Evolutionary conservation across 1,140 invertebrate species (phyloP), one percentile per base, ranked within the genome.

Genomic region (Danaus melanippus): DNA sequence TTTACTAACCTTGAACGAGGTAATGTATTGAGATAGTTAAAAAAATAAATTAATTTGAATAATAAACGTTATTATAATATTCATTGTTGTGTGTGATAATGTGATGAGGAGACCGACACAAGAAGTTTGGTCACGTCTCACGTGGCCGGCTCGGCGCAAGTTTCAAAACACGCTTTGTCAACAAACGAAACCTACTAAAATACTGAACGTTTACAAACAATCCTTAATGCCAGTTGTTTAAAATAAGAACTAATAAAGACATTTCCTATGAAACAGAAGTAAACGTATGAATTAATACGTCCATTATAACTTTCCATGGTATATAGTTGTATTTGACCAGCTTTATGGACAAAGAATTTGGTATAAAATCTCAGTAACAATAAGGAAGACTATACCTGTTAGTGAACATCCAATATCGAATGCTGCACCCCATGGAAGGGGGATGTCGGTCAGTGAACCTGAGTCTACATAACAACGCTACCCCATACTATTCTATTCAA

Each of bases 341-440:
- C 12, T 0, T 32, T 15, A 15, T 10, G n/a, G 0, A 52, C 11
- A 52, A 32, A 44, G 10, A 47, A 47, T 12, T n/a, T 47, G 21
- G 4, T 47, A 10, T 8, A 8, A 46, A 46, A n/a, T 47, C 12
- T 47, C 9, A 17, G 10, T 17, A 15, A 21, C 21, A 47, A 15
- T 12, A 15, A 50, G 41, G 10, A 42, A 55, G 53, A 55, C 45
- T 48, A 48, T 55, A 55, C 46, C 46, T 42, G 41, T 17, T 11
- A 49, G 50, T 42, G 48, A 49, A 50, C 15, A 53, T 48, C 53
- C 46, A 47, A 58, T 47, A 53, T 58, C 50, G 46, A 58, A 58
- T 58, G 44, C 50, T 66, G 56, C 78, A 80, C 79, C 79, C 81
- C 74, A 75, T 77, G 69, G 67, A 78, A 76, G 71, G 79, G 74